Evolutionary conservation across 1,140 invertebrate genomes (phyloP), one percentile per base, ranked within the genome.

Genomic region (Ridgeia piscesae): DNA sequence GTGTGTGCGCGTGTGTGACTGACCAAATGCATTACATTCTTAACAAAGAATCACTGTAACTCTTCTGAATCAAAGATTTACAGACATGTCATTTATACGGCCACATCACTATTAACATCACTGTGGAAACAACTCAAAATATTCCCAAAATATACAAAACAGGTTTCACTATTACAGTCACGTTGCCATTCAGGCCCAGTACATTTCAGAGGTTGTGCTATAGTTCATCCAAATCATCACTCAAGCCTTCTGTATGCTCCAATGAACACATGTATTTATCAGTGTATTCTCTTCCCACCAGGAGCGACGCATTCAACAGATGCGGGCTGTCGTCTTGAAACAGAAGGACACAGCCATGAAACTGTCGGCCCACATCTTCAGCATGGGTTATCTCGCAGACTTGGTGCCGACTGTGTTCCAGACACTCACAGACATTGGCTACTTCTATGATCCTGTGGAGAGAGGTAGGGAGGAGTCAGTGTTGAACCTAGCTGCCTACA

Each of bases 351-450:
- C 97, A 93, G 97, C 98, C 93, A 97, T 97, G 95, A 97, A 98
- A 89, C 97, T 98, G 58, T 98, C 98, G 1, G 98, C 98, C 0
- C 97, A 97, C 33, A 97, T 97, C 91, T 97, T 98, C 93, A 97
- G 98, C 93, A 97, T 98, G 93, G 98, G 97, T 92, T 98, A 98
- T 95, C 97, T 98, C 94, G 97, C 97, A 34, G 97, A 98, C 94
- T 96, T 98, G 94, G 97, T 99, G 94, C 98, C 98, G 34, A 96
- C 97, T 42, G 98, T 98, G 89, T 97, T 98, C 92, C 97, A 98
- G 94, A 97, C 97, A 88, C 96, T 98, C 48, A 97, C 97, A 93
- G 97, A 97, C 94, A 97, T 97, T 94, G 98, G 98, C 0, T 97
- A 97, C 95, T 96, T 98, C 93, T 95, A 97, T 94, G 97, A 98